Evolutionary conservation across 2,113 vertebrate genomes (phyloP), one percentile per base, ranked within the genome.

Genomic region (Macroglossus sobrinus): DNA sequence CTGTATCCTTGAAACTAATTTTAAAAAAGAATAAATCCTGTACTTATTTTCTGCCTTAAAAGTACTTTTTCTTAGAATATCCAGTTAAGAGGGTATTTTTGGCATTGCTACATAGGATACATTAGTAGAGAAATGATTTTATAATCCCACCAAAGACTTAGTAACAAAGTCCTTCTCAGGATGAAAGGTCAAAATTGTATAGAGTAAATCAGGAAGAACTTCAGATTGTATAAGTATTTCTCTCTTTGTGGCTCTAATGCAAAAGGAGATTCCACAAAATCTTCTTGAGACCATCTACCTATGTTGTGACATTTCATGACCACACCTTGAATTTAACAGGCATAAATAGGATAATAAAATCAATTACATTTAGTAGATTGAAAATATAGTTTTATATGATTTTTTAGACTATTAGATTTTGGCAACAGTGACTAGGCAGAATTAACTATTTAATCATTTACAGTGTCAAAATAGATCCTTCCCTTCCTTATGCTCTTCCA

Each of bases 311-410:
- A 92, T 59, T 74, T 47, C 61, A 85, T 38, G 21, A 91, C 47
- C 61, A 75, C 21, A 75, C 2, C 57, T 92, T 91, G 50, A 93
- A 91, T 94, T 75, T 72, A 89, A 93, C 26, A 97, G 71, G 45
- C 45, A 78, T 59, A 91, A 69, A 68, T 38, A 84, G 19, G 59
- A n/a, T 86, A 92, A 96, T 53, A 84, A 82, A 92, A 93, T 71
- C 96, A 84, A 71, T 16, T 78, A 14, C 6, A 91, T 33, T 88
- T 78, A 86, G 78, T 33, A 87, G 22, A 78, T 84, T 81, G 95
- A 57, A 96, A 86, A 84, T 69, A 21, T n/a, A 74, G 57, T 81
- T 92, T 85, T 64, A 71, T 1, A 35, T 55, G 38, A 92, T 12
- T 74, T 86, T 92, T 74, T 64, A 95, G 63, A 89, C 57, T 82